Conservation (phyloP, 2,113 vertebrate species). For the Megalops atlanticus region DNA sequence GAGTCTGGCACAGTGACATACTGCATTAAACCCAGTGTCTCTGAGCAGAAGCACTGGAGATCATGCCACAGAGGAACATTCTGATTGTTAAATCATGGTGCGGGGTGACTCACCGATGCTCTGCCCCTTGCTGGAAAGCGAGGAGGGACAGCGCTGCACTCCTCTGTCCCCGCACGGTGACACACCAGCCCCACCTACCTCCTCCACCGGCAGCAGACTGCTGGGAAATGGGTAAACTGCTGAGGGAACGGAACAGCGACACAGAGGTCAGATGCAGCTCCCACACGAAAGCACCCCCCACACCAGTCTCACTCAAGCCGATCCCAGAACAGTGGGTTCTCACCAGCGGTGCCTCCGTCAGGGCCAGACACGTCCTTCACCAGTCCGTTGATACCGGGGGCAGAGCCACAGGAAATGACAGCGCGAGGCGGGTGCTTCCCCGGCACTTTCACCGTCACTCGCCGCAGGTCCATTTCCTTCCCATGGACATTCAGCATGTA, state of each 20-base stretch:
- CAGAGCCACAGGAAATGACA: conserved; percentile 79
- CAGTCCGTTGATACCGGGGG: conserved; percentile 83
- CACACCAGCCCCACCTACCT: conserved; percentile 65
- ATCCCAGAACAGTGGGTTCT: conserved; percentile 39
- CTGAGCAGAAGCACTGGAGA: conserved; percentile 1
- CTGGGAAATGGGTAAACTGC: conserved; percentile 65
- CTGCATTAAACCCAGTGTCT: background rate
- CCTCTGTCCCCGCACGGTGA: conserved; percentile 71
- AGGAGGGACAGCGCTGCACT: conserved; percentile 77
- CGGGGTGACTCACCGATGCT: conserved; percentile 67
- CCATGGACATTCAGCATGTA: conserved; percentile 90
- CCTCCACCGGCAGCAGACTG: conserved; percentile 76
- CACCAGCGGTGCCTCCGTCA: conserved; percentile 64
- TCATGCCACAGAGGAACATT: background rate
- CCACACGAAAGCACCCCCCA: too few species aligned
- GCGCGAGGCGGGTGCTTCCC: conserved; percentile 93
- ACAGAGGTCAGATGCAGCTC: conserved; percentile 8
- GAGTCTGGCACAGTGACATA: conserved; percentile 53
- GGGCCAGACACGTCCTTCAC: conserved; percentile 74
- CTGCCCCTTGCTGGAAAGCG: conserved; percentile 72
- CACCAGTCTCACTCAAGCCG: too few species aligned
- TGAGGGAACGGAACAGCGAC: too few species aligned
- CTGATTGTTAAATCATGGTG: background rate
- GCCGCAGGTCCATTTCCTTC: conserved; percentile 91
- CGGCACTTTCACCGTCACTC: conserved; percentile 94